Evolutionary conservation across 2,113 vertebrate species (phyloP), one percentile per base, ranked within the genome.

Genomic region (Apodemus speciosus): DNA sequence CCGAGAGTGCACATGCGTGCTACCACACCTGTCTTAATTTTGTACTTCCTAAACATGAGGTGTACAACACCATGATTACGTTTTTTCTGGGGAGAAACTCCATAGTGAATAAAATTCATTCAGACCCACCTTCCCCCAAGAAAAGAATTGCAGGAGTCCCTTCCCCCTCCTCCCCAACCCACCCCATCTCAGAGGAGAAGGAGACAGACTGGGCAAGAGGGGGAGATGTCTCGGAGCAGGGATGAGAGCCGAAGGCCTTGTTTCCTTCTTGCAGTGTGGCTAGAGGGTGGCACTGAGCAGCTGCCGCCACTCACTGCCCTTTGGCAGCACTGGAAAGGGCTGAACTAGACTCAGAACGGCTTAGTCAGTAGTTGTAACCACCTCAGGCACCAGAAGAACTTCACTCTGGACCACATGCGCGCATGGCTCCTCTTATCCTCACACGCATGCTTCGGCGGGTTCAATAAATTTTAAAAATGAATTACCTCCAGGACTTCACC

Each of bases 401-500:
- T 95, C 72, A 77, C 71, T 97, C 95, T 75, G 62, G 62, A 16
- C 53, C 94, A 85, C 32, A 51, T 62, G 43, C 58, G 88, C 88
- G 68, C 53, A 87, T 0, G 6, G 88, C 72, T 97, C 89, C 92
- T 95, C 87, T 96, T 88, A 49, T 11, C 79, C 20, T 23, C 69
- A 79, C 75, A 91, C 75, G 95, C 91, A 60, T 0, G 81, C 94
- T 95, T 87, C 79, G 95, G 90, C 86, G 93, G 85, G 49, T 77
- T 90, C 95, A 89, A 66, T 95, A 92, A 25, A 83, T 92, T 97
- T 91, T 77, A 83, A 86, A 94, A 97, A 93, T 71, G 77, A 94
- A 93, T 66, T 93, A 90, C 95, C 93, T 93, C 15, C 64, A 91
- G 88, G 71, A 94, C 85, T 60, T 79, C 76, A 93, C 91, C 91